These are phyloP conservation scores for Lophotriccus pileatus DNA, from an alignment of 2,797 vertebrate genomes.

Conservation along the genomic window DNA sequence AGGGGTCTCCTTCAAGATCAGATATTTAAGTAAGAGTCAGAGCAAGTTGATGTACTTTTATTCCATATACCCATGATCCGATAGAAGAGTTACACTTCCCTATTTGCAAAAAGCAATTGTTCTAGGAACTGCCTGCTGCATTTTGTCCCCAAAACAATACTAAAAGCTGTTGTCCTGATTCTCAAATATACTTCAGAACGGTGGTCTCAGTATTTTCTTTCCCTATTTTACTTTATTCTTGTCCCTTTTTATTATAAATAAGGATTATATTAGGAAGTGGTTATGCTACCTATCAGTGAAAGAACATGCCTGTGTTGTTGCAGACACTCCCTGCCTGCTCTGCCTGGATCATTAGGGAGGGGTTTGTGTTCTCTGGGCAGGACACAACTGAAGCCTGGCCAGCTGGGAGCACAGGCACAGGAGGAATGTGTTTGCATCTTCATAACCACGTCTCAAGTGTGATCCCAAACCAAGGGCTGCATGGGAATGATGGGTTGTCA, in stretches of 20 bases:
- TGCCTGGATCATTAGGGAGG: not conserved
- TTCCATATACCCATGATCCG: not conserved
- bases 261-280: not conserved
- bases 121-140: not conserved
- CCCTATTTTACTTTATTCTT: not conserved
- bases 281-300: not conserved
- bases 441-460: not conserved
- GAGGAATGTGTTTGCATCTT: not conserved
- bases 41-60: not conserved
- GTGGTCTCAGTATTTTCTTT: not conserved
- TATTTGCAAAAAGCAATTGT: not conserved
- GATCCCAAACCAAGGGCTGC: not conserved
- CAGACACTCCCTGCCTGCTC: not conserved
- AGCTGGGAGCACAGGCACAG: not conserved
- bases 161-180: not conserved
- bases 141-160: not conserved
- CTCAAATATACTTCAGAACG: not conserved
- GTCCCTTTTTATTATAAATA: not conserved
- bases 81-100: not conserved
- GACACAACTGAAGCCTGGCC: not conserved
- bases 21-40: not conserved
- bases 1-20: not conserved
- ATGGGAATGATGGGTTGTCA: fast-evolving
- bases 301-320: not conserved
- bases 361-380: not conserved